phyloP scores from a whole-genome alignment of 2,888 invertebrate species.

The Cybosia mesomella region DNA sequence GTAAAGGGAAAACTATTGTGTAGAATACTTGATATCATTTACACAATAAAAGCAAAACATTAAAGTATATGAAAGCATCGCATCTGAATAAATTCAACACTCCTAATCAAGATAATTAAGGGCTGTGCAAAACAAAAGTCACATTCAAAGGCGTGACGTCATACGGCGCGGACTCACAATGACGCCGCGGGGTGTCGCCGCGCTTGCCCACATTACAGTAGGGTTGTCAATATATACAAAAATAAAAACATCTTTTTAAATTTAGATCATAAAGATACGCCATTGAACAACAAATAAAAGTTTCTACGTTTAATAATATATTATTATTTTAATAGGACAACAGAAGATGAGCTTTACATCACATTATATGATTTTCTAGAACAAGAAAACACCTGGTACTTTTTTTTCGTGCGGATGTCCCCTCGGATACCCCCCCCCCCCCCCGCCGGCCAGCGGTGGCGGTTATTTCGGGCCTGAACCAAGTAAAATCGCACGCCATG shows the following conservation, averaged over 20 bases:
- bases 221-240: slow-evolving; percentile 61
- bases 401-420: no score
- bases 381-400: no score
- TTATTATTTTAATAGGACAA: no score
- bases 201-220: slow-evolving; percentile 64
- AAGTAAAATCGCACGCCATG: no score
- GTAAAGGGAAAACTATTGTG: no score
- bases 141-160: slow-evolving; percentile 70
- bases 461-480: no score
- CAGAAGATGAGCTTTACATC: no score
- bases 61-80: slow-evolving; percentile 30
- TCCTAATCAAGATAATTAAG: slow-evolving; percentile 81
- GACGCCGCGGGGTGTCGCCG: slow-evolving; percentile 67
- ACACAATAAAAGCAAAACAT: slow-evolving; percentile 11
- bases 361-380: no score
- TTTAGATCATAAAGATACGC: not conserved
- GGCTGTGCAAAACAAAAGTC: slow-evolving; percentile 73
- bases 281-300: not conserved
- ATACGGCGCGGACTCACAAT: slow-evolving; percentile 64
- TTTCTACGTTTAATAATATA: not conserved
- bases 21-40: slow-evolving; percentile 2
- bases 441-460: no score
- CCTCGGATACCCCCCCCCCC: no score
- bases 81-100: slow-evolving; percentile 53
- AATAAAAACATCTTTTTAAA: slow-evolving; percentile 13